Evolutionary conservation across 2,113 vertebrate genomes (phyloP).

Genomic region (Lonchura striata): DNA sequence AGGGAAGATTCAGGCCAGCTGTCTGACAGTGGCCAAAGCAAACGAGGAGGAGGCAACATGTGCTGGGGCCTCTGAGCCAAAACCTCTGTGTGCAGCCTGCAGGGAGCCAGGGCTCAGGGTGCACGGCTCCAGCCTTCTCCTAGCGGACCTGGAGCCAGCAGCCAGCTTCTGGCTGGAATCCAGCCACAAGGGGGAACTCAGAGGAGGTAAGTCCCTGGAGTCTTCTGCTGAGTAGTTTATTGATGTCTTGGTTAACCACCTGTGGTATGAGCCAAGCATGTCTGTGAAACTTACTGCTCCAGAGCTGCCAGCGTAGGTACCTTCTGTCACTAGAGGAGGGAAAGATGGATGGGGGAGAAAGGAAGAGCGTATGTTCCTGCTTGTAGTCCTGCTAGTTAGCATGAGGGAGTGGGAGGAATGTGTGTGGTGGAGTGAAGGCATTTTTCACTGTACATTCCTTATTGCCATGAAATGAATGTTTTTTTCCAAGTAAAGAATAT

Average conservation of each 20-base stretch:
- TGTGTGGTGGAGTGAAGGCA: neutral
- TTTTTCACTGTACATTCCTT: neutral
- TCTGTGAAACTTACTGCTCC: conserved; percentile 11
- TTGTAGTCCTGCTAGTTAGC: neutral
- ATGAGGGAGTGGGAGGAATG: neutral
- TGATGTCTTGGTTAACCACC: conserved; percentile 61
- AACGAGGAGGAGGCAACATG: neutral
- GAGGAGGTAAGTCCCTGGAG: neutral
- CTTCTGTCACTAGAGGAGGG: neutral
- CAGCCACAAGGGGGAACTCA: neutral
- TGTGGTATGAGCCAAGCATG: conserved; percentile 14
- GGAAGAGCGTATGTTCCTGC: neutral
- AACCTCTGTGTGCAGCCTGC: neutral
- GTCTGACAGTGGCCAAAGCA: neutral
- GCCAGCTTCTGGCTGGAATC: neutral
- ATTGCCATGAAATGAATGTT: neutral
- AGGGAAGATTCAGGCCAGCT: conserved; percentile 7
- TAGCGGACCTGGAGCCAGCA: neutral
- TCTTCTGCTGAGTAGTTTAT: conserved; percentile 34
- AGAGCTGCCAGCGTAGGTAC: conserved; percentile 1
- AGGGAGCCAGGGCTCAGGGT: neutral
- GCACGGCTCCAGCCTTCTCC: neutral
- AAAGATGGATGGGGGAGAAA: neutral
- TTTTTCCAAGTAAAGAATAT: conserved; percentile 15
- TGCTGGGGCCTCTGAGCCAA: neutral